Conservation (phyloP, 2,888 invertebrate genomes). For the Drosophila diplacantha region DNA sequence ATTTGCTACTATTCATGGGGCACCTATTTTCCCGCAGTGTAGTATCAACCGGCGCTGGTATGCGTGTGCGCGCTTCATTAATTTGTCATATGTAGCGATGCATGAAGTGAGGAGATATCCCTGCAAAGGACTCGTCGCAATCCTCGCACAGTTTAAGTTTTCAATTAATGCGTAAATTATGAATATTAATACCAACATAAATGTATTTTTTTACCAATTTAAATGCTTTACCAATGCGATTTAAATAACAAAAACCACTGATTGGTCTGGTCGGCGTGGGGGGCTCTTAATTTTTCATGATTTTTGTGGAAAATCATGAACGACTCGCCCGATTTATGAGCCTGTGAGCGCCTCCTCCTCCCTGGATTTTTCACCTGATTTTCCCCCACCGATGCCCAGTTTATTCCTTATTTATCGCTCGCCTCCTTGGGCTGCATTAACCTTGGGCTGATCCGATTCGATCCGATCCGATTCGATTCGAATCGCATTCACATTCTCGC, state of each 20-base stretch:
- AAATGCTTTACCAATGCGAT: slow-evolving; percentile 42
- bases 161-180: slow-evolving; percentile 60
- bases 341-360: not conserved
- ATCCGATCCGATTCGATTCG: not conserved
- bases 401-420: slow-evolving; percentile 34
- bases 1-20: not conserved
- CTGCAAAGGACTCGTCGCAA: slow-evolving; percentile 27
- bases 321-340: slow-evolving; percentile 24
- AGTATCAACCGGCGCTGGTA: not conserved
- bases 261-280: slow-evolving; percentile 18
- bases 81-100: slow-evolving; percentile 66
- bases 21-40: not conserved
- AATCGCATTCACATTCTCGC: not conserved
- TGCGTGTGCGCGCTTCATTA: slow-evolving; percentile 53
- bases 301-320: slow-evolving; percentile 10
- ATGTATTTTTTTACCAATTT: slow-evolving; percentile 15
- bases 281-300: slow-evolving; percentile 11
- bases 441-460: slow-evolving; percentile 35
- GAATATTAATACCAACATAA: slow-evolving; percentile 24
- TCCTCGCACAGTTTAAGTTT: slow-evolving; percentile 37
- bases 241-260: slow-evolving; percentile 48
- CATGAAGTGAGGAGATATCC: slow-evolving; percentile 49
- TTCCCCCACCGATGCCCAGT: not conserved
- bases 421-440: slow-evolving; percentile 42
- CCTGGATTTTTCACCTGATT: slow-evolving; percentile 1